Evolutionary conservation across 2,888 invertebrate species (phyloP).

Genomic region (Lypha dubia): DNA sequence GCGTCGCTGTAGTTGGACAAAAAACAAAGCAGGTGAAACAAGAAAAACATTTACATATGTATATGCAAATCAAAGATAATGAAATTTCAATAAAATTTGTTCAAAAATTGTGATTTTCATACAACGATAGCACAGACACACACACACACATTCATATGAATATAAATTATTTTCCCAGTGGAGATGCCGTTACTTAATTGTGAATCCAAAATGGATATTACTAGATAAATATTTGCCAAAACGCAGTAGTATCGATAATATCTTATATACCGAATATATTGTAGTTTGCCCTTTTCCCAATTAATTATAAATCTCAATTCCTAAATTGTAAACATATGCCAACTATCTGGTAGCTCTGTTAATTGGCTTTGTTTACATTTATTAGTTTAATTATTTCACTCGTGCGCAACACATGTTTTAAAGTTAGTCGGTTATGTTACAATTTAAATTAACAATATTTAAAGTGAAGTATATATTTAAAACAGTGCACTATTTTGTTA

Average conservation of each 20-base stretch:
- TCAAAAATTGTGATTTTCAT: no score
- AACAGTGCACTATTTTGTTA: neutral
- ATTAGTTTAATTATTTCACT: slow-evolving; percentile 12
- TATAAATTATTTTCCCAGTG: no score
- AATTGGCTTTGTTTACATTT: slow-evolving; percentile 3
- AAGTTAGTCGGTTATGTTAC: neutral
- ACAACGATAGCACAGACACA: no score
- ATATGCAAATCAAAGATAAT: neutral
- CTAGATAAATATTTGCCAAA: no score
- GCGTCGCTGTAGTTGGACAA: no score
- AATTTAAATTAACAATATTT: slow-evolving; percentile 15
- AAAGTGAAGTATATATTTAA: neutral
- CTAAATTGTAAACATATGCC: neutral
- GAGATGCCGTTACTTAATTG: no score
- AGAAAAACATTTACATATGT: neutral
- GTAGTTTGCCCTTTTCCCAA: no score
- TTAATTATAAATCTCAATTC: no score
- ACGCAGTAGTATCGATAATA: no score
- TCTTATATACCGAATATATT: no score
- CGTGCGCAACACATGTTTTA: neutral
- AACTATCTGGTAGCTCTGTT: slow-evolving; percentile 10
- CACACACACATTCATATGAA: no score
- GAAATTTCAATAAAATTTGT: neutral
- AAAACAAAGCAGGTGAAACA: neutral
- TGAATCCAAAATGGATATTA: no score